A percentile compares a stretch with the other conserved stretches of the same genome.
These are phyloP conservation scores for Xylota segnis DNA, from an alignment of 2,888 invertebrate species.

Conservation along the genomic window DNA sequence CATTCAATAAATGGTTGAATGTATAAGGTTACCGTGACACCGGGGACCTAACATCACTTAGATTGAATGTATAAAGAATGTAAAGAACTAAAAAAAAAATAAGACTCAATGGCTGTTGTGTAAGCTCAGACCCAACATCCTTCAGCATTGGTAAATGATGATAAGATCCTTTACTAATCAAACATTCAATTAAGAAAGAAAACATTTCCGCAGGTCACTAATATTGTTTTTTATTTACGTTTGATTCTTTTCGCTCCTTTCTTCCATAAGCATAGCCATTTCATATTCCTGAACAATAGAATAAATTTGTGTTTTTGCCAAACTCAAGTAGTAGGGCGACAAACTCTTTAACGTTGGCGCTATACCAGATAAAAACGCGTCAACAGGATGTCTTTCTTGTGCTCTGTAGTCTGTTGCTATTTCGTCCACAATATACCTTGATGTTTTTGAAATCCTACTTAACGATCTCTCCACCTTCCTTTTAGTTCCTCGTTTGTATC, in stretches of 20 bases:
- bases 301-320: constrained; percentile 58
- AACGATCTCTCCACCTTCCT: constrained; percentile 5
- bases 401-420: background rate
- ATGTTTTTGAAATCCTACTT: constrained; percentile 11
- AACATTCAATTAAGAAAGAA: no score
- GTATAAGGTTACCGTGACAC: no score
- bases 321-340: constrained; percentile 48
- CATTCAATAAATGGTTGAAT: no score
- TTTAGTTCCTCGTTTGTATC: background rate
- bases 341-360: constrained; percentile 51
- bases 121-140: no score
- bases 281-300: constrained; percentile 56
- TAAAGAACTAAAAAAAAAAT: no score
- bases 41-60: no score
- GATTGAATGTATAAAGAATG: no score
- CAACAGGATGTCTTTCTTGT: constrained; percentile 38
- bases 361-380: constrained; percentile 51
- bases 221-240: constrained; percentile 2
- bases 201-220: background rate
- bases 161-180: no score
- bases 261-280: constrained; percentile 52
- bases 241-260: constrained; percentile 4
- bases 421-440: constrained; percentile 21
- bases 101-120: no score
- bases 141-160: no score